Percentiles rank a stretch among this genome's conserved stretches.
Evolutionary conservation across 1,140 invertebrate species (phyloP).

Genomic region (Xylocopa sonorina): DNA sequence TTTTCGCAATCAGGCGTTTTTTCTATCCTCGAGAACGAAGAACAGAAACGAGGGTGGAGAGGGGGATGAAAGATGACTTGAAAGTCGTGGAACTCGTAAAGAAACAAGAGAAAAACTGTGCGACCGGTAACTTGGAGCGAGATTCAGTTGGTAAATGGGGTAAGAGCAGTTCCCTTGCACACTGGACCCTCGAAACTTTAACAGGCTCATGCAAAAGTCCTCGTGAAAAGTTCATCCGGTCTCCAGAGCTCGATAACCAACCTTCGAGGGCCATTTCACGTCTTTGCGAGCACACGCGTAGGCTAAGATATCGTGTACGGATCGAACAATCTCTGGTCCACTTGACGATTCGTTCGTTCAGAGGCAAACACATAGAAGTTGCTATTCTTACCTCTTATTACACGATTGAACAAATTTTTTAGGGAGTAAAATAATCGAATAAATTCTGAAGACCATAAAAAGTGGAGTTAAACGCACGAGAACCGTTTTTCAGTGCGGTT

Average conservation of each 20-base stretch:
- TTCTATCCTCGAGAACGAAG: not conserved
- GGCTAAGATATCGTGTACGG: conserved; percentile 5
- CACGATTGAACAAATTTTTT: no score
- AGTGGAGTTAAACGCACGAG: no score
- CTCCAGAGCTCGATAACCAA: conserved; percentile 36
- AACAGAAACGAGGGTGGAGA: not conserved
- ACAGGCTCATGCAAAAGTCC: conserved; percentile 44
- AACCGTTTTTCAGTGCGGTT: no score
- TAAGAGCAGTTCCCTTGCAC: conserved; percentile 39
- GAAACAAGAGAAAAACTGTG: conserved; percentile 27
- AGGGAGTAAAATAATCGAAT: no score
- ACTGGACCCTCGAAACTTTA: conserved; percentile 41
- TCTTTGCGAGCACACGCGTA: conserved; percentile 4
- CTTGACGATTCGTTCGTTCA: no score
- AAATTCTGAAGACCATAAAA: no score
- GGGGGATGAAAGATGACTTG: not conserved
- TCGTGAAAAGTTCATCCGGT: conserved; percentile 43
- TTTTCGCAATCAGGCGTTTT: not conserved
- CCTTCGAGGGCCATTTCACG: conserved; percentile 12
- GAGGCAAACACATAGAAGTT: no score
- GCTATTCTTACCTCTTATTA: no score
- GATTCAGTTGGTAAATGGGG: conserved; percentile 41
- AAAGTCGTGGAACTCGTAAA: conserved; percentile 13
- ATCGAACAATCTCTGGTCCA: not conserved
- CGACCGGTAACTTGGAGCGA: conserved; percentile 35